Evolutionary conservation across 1,140 invertebrate genomes (phyloP).

Genomic region (Andrena cerasifolii): DNA sequence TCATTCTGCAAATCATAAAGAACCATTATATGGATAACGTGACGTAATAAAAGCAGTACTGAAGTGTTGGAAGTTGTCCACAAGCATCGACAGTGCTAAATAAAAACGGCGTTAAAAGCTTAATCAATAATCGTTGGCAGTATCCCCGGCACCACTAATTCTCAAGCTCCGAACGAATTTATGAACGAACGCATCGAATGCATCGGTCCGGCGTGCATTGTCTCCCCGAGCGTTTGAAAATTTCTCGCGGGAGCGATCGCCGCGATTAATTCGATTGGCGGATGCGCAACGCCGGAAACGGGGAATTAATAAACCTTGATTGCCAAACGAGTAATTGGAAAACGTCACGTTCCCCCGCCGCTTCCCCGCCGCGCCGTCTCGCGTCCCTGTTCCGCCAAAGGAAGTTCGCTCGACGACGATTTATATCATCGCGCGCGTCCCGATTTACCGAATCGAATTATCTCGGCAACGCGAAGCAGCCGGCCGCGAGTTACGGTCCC

Average conservation of each 20-base stretch:
- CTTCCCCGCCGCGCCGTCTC: too few relatives aligned
- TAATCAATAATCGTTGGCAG: conserved; percentile 1
- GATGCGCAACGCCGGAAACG: background rate
- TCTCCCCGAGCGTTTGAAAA: background rate
- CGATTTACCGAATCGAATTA: background rate
- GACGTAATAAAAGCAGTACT: too few relatives aligned
- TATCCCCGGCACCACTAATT: background rate
- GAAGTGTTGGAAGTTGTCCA: too few relatives aligned
- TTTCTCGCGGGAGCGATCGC: background rate
- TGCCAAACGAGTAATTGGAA: background rate
- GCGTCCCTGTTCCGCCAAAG: too few relatives aligned
- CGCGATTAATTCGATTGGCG: conserved; percentile 12
- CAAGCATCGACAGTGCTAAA: background rate
- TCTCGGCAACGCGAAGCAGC: background rate
- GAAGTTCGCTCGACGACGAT: background rate
- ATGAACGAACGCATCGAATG: conserved; percentile 26
- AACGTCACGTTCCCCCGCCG: too few relatives aligned
- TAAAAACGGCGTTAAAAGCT: background rate
- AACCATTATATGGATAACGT: too few relatives aligned
- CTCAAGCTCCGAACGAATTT: conserved; percentile 1
- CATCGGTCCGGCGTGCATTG: background rate
- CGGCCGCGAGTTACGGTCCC: background rate
- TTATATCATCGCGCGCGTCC: background rate
- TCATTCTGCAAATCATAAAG: too few relatives aligned
- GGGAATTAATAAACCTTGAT: background rate